These are phyloP conservation scores for Sturmia bella DNA, from an alignment of 2,888 invertebrate genomes.

Conservation along the genomic window DNA sequence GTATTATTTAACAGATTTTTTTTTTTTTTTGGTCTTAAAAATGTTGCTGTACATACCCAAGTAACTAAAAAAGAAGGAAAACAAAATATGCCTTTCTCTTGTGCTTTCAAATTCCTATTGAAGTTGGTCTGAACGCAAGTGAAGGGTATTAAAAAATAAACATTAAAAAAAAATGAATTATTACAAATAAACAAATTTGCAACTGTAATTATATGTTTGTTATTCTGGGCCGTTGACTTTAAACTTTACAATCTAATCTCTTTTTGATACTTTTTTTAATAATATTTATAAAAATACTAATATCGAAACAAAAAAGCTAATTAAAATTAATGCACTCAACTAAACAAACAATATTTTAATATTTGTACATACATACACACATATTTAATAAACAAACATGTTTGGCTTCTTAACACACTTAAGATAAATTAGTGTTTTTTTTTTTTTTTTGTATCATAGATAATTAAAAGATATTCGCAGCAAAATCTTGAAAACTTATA, in stretches of 20 bases:
- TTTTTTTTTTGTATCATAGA: background rate
- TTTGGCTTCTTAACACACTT: slow-evolving; percentile 2
- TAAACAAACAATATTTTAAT: slow-evolving; percentile 8
- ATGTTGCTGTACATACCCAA: background rate
- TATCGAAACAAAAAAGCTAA: slow-evolving; percentile 13
- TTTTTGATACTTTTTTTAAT: slow-evolving; percentile 33
- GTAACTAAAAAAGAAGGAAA: slow-evolving; percentile 17
- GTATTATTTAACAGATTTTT: slow-evolving; percentile 17
- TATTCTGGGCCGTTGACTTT: slow-evolving; percentile 77
- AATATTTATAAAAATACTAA: slow-evolving; percentile 27
- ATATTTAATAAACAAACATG: slow-evolving; percentile 16
- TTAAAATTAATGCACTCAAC: slow-evolving; percentile 34
- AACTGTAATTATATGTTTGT: slow-evolving; percentile 70
- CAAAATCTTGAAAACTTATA: too few species aligned
- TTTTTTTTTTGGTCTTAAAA: too few species aligned
- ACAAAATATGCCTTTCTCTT: slow-evolving; percentile 1
- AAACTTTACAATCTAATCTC: slow-evolving; percentile 28
- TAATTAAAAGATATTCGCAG: too few species aligned
- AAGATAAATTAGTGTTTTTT: background rate
- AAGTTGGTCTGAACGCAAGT: slow-evolving; percentile 29
- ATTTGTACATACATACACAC: background rate
- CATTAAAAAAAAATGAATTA: slow-evolving; percentile 5
- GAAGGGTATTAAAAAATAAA: slow-evolving; percentile 51
- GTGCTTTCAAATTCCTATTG: slow-evolving; percentile 5
- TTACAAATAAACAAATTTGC: slow-evolving; percentile 12